A percentile compares a stretch with the other conserved stretches of the same genome.
Conservation (phyloP, 2,888 invertebrate species). For the Reticulitermes lucifugus region DNA sequence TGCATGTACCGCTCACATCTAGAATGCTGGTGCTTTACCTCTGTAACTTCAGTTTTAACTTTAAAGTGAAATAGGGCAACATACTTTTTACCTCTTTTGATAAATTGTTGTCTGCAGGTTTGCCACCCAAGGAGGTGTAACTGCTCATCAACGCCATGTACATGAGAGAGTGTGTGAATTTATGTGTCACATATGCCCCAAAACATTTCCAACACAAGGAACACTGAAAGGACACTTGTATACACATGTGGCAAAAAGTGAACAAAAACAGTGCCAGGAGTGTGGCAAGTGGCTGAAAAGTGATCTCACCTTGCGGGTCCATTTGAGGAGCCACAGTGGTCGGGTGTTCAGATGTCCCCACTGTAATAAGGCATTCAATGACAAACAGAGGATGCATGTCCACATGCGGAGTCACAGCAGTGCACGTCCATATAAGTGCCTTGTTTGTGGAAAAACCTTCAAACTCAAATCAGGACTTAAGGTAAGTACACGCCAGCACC, state of each 20-base stretch:
- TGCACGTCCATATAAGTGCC: slow-evolving; percentile 43
- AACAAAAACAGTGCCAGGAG: not conserved
- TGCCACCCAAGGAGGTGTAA: not conserved
- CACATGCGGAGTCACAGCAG: slow-evolving; percentile 44
- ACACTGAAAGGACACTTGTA: slow-evolving; percentile 37
- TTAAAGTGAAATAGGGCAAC: no score
- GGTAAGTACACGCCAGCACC: slow-evolving; percentile 17
- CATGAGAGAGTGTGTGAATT: not conserved
- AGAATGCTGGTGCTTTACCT: no score
- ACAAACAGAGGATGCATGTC: slow-evolving; percentile 26
- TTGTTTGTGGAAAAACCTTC: slow-evolving; percentile 46
- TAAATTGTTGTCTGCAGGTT: not conserved
- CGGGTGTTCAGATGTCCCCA: slow-evolving; percentile 40
- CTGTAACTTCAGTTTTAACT: no score
- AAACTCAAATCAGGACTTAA: slow-evolving; percentile 45
- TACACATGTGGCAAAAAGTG: slow-evolving; percentile 29
- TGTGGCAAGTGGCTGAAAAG: slow-evolving; percentile 18
- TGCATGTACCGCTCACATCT: no score
- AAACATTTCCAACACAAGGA: slow-evolving; percentile 34
- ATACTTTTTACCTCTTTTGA: no score
- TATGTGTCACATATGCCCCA: slow-evolving; percentile 46
- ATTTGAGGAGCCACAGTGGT: slow-evolving; percentile 59
- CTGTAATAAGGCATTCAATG: slow-evolving; percentile 46
- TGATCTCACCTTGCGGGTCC: slow-evolving; percentile 19
- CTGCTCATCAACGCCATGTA: slow-evolving; percentile 10